Conservation (phyloP, 1,140 invertebrate genomes). For the Drosophila watanabei region DNA sequence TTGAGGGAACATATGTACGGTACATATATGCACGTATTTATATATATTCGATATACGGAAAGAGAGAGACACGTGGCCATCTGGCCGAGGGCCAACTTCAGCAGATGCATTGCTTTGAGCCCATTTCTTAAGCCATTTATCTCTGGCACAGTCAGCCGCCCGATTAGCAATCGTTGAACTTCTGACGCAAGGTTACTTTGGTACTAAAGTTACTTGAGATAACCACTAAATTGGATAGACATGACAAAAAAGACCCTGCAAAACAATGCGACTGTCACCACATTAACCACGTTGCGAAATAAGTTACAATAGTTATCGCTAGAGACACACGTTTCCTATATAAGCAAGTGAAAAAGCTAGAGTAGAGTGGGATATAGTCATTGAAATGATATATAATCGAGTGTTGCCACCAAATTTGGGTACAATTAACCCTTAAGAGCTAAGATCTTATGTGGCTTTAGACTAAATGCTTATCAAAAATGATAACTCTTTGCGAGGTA, state of each 20-base stretch:
- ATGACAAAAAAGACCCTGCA: not conserved
- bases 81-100: slow-evolving; percentile 38
- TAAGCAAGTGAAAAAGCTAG: not conserved
- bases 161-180: not conserved
- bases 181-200: not conserved
- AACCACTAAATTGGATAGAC: slow-evolving; percentile 22
- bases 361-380: not conserved
- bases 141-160: not conserved
- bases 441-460: not conserved
- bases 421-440: not conserved
- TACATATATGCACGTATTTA: not conserved
- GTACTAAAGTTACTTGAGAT: slow-evolving; percentile 22
- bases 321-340: not conserved
- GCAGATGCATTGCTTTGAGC: slow-evolving; percentile 1
- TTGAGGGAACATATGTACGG: slow-evolving; percentile 4
- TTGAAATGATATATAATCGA: no score
- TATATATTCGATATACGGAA: not conserved
- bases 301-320: not conserved
- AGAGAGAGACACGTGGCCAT: slow-evolving; percentile 43
- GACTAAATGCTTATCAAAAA: not conserved
- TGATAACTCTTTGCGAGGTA: not conserved
- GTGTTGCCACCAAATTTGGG: not conserved
- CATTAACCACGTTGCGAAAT: slow-evolving; percentile 19
- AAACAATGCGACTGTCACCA: slow-evolving; percentile 2
- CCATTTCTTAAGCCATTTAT: not conserved